Evolutionary conservation across 2,888 invertebrate species (phyloP).

Genomic region (Agonopterix arenella): DNA sequence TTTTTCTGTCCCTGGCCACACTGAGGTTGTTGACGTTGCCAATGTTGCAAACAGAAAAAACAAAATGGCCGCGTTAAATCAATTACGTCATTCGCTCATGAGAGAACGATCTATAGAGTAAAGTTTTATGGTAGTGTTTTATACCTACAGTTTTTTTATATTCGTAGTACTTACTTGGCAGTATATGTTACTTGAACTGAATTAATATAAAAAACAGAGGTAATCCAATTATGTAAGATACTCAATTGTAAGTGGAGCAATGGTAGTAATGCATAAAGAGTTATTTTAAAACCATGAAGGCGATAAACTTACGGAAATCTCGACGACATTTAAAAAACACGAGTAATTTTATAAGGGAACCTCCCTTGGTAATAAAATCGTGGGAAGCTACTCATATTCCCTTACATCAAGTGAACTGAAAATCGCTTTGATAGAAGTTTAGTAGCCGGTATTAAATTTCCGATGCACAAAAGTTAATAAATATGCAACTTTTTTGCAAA

Average conservation of each 20-base stretch:
- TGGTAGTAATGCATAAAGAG: too few relatives aligned
- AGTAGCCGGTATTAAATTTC: conserved; percentile 29
- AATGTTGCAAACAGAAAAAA: conserved; percentile 45
- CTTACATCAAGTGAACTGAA: conserved; percentile 21
- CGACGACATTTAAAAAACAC: too few relatives aligned
- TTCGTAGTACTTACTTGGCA: too few relatives aligned
- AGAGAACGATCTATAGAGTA: background rate
- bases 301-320: too few relatives aligned
- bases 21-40: conserved; percentile 52
- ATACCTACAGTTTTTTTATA: background rate
- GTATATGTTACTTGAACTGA: too few relatives aligned
- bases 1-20: conserved; percentile 35
- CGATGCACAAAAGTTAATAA: conserved; percentile 18
- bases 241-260: too few relatives aligned
- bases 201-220: too few relatives aligned
- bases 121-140: background rate
- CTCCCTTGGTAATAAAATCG: conserved; percentile 16
- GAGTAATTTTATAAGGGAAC: too few relatives aligned
- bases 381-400: conserved; percentile 30
- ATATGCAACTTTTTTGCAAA: conserved; percentile 14
- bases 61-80: conserved; percentile 38
- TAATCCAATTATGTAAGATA: too few relatives aligned
- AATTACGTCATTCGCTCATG: conserved; percentile 41
- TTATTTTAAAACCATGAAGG: too few relatives aligned
- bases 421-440: too few relatives aligned